Evolutionary conservation across 2,888 invertebrate species (phyloP).

Genomic region (Bombylius major): DNA sequence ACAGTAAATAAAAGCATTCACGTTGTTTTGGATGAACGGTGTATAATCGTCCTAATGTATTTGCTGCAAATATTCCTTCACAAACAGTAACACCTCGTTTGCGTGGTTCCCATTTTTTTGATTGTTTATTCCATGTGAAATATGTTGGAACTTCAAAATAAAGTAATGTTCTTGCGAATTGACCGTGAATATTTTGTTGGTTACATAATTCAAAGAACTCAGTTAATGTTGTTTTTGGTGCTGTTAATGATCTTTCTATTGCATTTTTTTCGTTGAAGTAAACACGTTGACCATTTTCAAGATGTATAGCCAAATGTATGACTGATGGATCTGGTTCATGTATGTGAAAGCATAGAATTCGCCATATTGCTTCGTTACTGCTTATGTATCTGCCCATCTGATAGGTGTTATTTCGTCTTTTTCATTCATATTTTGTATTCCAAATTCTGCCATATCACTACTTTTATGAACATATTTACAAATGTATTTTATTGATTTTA

Average conservation of each 20-base stretch:
- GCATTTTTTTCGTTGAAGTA: conserved; percentile 18
- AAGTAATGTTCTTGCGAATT: conserved; percentile 23
- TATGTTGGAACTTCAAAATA: conserved; percentile 23
- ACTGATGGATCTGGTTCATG: conserved; percentile 10
- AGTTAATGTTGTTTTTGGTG: conserved; percentile 20
- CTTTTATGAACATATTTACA: conserved; percentile 13
- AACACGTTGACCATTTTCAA: conserved; percentile 13
- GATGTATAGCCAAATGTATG: conserved; percentile 3
- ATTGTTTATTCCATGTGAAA: conserved; percentile 22
- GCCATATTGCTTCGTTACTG: conserved; percentile 10
- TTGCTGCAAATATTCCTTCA: too few relatives aligned
- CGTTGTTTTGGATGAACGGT: too few relatives aligned
- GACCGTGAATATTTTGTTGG: too few relatives aligned
- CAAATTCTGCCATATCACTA: conserved; percentile 13
- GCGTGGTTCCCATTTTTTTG: conserved; percentile 21
- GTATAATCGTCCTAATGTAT: too few relatives aligned
- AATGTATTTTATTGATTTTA: conserved; percentile 33
- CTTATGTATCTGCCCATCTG: conserved; percentile 20
- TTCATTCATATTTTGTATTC: conserved; percentile 7
- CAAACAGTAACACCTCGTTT: conserved; percentile 18
- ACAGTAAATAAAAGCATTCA: too few relatives aligned
- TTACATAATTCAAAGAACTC: conserved; percentile 26
- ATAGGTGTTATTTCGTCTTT: conserved; percentile 8
- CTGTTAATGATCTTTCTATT: conserved; percentile 12
- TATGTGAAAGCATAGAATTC: conserved; percentile 4